Conservation (phyloP, 2,797 vertebrate genomes). For the Prionace glauca region DNA sequence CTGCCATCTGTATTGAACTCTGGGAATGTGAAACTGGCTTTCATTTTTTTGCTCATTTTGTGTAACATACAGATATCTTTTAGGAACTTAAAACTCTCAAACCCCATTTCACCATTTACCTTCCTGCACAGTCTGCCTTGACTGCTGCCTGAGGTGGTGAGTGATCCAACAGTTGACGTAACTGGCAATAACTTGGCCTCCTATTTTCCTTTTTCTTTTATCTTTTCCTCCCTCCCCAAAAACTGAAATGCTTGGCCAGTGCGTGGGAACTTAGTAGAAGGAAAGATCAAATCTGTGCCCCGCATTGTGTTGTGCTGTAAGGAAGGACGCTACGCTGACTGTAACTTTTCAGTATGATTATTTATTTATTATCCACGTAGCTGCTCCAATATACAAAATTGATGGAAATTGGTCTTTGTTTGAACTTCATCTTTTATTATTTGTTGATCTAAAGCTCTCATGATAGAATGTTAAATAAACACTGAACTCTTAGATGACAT, state of each 20-base stretch:
- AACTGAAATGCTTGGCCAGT: background rate
- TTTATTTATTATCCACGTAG: background rate
- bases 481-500: background rate
- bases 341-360: background rate
- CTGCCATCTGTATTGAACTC: background rate
- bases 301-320: background rate
- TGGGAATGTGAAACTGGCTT: background rate
- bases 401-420: background rate
- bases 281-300: background rate
- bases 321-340: background rate
- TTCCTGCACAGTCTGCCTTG: background rate
- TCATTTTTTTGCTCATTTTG: background rate
- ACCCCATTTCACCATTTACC: background rate
- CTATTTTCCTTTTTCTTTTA: background rate
- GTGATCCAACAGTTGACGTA: background rate
- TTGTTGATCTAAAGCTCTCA: background rate
- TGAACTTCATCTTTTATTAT: background rate
- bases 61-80: background rate
- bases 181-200: background rate
- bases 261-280: background rate
- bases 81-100: background rate
- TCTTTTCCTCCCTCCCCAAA: background rate
- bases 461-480: background rate
- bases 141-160: background rate
- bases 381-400: background rate